Percentiles rank a stretch among this genome's conserved stretches.
Conservation (phyloP, 2,797 vertebrate species). For the Vireo griseus region DNA sequence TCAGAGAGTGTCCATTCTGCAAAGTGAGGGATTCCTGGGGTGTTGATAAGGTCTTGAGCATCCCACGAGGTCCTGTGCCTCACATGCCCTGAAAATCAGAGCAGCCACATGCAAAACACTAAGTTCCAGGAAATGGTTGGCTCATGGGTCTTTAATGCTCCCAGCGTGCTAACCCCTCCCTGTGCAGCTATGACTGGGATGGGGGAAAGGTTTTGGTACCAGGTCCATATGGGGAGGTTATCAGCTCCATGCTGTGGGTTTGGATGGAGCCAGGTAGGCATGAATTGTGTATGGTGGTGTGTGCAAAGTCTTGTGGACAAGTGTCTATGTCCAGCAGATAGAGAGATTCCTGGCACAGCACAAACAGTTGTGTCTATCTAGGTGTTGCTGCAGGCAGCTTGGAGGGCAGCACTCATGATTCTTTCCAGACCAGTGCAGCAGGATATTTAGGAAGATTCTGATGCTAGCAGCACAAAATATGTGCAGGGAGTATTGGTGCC, state of each 20-base stretch:
- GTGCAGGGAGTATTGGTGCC: neutral
- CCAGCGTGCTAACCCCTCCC: neutral
- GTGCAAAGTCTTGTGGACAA: neutral
- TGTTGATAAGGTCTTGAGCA: neutral
- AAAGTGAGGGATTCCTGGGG: neutral
- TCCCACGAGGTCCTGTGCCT: neutral
- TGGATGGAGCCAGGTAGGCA: neutral
- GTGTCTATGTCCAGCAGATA: neutral
- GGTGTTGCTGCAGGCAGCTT: neutral
- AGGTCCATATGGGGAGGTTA: neutral
- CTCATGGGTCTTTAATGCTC: neutral
- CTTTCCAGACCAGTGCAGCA: neutral
- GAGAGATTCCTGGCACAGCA: neutral
- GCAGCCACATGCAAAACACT: neutral
- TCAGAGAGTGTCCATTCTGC: neutral
- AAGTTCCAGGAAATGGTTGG: neutral
- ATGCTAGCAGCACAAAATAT: neutral
- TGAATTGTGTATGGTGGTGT: neutral
- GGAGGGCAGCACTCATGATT: accelerated
- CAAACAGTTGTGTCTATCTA: neutral
- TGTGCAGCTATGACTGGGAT: neutral
- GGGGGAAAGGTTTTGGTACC: neutral
- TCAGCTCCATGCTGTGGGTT: neutral
- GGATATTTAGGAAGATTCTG: neutral
- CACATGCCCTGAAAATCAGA: neutral